These are phyloP conservation scores for Drosophila nannoptera DNA, from an alignment of 1,140 invertebrate species.

Conservation along the genomic window DNA sequence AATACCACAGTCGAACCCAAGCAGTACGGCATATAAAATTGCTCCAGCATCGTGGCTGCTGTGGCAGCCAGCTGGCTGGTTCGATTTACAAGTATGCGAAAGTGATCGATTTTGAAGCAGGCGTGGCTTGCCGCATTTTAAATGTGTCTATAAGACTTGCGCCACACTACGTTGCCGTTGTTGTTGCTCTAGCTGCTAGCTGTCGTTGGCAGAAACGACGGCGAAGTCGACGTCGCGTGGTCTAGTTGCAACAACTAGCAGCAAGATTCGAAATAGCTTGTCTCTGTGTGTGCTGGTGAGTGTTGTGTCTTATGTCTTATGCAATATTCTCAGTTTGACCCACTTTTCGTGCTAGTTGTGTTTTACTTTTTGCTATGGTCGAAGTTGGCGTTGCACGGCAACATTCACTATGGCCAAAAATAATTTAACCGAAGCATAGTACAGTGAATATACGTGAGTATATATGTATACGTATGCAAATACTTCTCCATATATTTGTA, in stretches of 20 bases:
- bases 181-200: constrained; percentile 11
- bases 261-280: constrained; percentile 67
- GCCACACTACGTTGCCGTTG: constrained; percentile 42
- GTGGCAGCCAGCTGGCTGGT: constrained; percentile 26
- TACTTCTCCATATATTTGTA: neutral
- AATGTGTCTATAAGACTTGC: constrained; percentile 50
- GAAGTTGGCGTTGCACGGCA: constrained; percentile 42
- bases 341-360: constrained; percentile 53
- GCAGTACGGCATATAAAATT: constrained; percentile 25
- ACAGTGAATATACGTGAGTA: constrained; percentile 4
- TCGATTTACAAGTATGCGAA: constrained; percentile 62
- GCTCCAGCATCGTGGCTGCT: constrained; percentile 11
- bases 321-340: constrained; percentile 75
- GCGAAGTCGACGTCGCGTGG: constrained; percentile 51
- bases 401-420: constrained; percentile 61
- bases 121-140: constrained; percentile 62
- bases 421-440: constrained; percentile 29
- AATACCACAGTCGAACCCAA: constrained; percentile 16
- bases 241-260: constrained; percentile 69
- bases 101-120: constrained; percentile 76
- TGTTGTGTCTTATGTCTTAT: constrained; percentile 62
- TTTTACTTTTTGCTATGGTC: constrained; percentile 60
- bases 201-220: constrained; percentile 30
- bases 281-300: constrained; percentile 53
- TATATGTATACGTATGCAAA: constrained; percentile 1